Conservation (phyloP, 2,113 vertebrate genomes). For the Takifugu bimaculatus region DNA sequence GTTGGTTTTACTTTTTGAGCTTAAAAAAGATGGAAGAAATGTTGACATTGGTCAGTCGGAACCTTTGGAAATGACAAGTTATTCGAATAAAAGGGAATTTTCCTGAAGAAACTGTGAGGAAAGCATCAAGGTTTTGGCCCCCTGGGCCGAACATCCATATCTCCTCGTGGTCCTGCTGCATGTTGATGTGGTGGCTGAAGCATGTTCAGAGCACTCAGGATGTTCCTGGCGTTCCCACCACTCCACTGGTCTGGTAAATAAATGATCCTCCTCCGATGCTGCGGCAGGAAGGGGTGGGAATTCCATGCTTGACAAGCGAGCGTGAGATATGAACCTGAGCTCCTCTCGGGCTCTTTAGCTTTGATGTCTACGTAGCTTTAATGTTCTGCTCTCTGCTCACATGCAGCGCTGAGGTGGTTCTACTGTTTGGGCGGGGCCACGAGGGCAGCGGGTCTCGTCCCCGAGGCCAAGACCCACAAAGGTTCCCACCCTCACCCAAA, state of each 20-base stretch:
- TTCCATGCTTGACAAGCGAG: constrained; percentile 26
- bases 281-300: constrained; percentile 11
- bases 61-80: too few relatives aligned
- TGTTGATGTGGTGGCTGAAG: neutral
- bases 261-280: constrained; percentile 42
- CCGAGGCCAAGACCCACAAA: constrained; percentile 24
- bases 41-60: too few relatives aligned
- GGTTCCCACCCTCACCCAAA: neutral
- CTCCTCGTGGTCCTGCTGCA: neutral
- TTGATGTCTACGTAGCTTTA: constrained; percentile 33
- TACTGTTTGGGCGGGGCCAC: constrained; percentile 20
- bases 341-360: constrained; percentile 8
- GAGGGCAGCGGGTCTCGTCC: neutral
- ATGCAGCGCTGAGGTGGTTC: constrained; percentile 19
- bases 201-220: constrained; percentile 21
- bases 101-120: too few relatives aligned
- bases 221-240: constrained; percentile 33
- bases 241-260: constrained; percentile 43
- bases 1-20: too few relatives aligned
- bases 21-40: too few relatives aligned
- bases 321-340: constrained; percentile 30
- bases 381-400: constrained; percentile 29
- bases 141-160: constrained; percentile 9
- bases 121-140: constrained; percentile 18
- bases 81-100: too few relatives aligned